Conservation (phyloP, 2,797 vertebrate genomes). For the Takifugu ocellatus region DNA sequence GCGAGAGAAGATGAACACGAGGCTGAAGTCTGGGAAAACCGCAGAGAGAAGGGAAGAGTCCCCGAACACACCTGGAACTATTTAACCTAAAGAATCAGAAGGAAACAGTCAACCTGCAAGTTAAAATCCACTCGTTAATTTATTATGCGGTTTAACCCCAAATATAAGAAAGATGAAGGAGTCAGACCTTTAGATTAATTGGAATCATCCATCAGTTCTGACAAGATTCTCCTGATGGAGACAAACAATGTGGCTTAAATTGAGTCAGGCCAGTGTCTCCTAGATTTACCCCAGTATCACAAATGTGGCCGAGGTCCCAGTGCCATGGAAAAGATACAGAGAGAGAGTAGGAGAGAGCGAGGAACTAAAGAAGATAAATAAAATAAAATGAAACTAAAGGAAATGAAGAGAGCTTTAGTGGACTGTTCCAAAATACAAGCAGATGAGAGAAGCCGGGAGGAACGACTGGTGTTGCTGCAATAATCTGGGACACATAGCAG, state of each 20-base stretch:
- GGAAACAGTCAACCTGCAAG: not conserved
- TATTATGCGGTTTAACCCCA: slow-evolving; percentile 12
- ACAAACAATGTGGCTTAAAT: slow-evolving; percentile 6
- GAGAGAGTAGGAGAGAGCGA: no score
- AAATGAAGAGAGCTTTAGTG: no score
- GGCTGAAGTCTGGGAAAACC: not conserved
- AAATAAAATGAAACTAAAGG: no score
- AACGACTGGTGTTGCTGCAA: no score
- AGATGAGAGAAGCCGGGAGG: no score
- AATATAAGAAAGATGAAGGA: slow-evolving; percentile 13
- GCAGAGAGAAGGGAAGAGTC: not conserved
- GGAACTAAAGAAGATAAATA: no score
- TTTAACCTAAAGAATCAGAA: not conserved
- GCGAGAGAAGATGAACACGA: not conserved
- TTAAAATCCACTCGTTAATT: slow-evolving; percentile 15
- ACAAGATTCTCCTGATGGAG: slow-evolving; percentile 21
- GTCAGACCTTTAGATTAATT: slow-evolving; percentile 8
- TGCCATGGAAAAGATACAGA: no score
- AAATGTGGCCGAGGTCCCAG: no score
- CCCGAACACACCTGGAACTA: not conserved
- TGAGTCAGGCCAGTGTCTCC: not conserved
- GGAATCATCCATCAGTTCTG: slow-evolving; percentile 24
- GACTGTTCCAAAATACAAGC: no score
- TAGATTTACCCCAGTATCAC: not conserved
- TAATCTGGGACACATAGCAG: no score